A percentile compares a stretch with the other conserved stretches of the same genome.
These are phyloP conservation scores for Drosophila subsilvestris DNA, from an alignment of 2,888 invertebrate genomes.

Conservation along the genomic window DNA sequence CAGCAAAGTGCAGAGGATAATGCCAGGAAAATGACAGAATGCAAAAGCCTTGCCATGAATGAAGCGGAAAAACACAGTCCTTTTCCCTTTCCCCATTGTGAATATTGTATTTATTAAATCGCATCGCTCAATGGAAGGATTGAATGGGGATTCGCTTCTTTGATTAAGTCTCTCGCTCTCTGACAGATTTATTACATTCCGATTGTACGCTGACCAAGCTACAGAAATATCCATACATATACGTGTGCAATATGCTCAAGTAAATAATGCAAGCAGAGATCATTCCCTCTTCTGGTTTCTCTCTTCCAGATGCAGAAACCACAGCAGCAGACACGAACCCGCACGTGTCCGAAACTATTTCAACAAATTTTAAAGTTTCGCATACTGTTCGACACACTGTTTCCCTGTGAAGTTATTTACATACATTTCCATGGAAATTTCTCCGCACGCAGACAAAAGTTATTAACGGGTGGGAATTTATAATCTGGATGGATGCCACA, in stretches of 20 bases:
- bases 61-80: background rate
- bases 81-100: conserved; percentile 28
- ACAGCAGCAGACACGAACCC: conserved; percentile 8
- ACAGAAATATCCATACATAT: background rate
- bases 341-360: conserved; percentile 32
- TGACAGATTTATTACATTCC: conserved; percentile 23
- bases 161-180: background rate
- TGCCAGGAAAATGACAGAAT: background rate
- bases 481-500: background rate
- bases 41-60: conserved; percentile 2
- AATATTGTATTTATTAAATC: conserved; percentile 31
- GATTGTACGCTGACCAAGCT: background rate
- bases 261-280: background rate
- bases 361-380: conserved; percentile 36
- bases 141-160: conserved; percentile 5
- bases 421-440: conserved; percentile 2
- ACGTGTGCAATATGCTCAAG: background rate
- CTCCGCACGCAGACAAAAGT: conserved; percentile 13
- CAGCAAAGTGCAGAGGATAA: background rate
- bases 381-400: conserved; percentile 20
- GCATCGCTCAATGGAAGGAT: conserved; percentile 21
- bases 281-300: conserved; percentile 5
- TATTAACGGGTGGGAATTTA: conserved; percentile 29
- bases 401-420: conserved; percentile 32
- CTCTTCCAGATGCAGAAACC: conserved; percentile 27